Evolutionary conservation across 2,888 invertebrate species (phyloP).

Genomic region (Agrochola litura): DNA sequence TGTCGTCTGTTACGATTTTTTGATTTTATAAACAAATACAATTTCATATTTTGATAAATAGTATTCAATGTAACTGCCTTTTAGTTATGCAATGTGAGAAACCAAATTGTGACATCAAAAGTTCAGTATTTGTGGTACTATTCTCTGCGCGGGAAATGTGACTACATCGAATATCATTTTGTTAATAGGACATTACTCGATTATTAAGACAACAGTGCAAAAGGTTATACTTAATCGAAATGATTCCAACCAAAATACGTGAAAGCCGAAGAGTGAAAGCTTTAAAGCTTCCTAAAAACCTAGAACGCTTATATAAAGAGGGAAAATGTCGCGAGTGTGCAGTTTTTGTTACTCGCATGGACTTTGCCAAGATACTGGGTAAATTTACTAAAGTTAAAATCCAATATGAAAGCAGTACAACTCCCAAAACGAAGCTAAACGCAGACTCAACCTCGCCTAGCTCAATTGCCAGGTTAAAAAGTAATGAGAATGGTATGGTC

Average conservation of each 20-base stretch:
- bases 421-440: conserved; percentile 77
- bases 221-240: conserved; percentile 61
- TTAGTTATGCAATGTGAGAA: conserved; percentile 57
- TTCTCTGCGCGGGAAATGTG: conserved; percentile 89
- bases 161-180: conserved; percentile 76
- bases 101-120: conserved; percentile 60
- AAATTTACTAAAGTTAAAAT: conserved; percentile 89
- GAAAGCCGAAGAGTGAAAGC: conserved; percentile 78
- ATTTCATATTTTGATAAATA: conserved; percentile 37
- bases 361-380: conserved; percentile 88
- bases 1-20: conserved; percentile 68
- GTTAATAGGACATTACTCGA: conserved; percentile 64
- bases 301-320: conserved; percentile 85
- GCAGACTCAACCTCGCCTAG: conserved; percentile 68
- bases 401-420: conserved; percentile 84
- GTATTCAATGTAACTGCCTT: conserved; percentile 44
- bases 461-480: conserved; percentile 80
- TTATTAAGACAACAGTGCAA: conserved; percentile 54
- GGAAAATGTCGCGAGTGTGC: conserved; percentile 86
- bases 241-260: conserved; percentile 84
- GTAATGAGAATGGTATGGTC: conserved; percentile 88
- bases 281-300: conserved; percentile 80
- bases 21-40: conserved; percentile 69
- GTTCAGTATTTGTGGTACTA: conserved; percentile 67
- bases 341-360: conserved; percentile 87